Evolutionary conservation across 2,797 vertebrate species (phyloP), one percentile per base, ranked within the genome.

Genomic region (Pangasius larnaudii): DNA sequence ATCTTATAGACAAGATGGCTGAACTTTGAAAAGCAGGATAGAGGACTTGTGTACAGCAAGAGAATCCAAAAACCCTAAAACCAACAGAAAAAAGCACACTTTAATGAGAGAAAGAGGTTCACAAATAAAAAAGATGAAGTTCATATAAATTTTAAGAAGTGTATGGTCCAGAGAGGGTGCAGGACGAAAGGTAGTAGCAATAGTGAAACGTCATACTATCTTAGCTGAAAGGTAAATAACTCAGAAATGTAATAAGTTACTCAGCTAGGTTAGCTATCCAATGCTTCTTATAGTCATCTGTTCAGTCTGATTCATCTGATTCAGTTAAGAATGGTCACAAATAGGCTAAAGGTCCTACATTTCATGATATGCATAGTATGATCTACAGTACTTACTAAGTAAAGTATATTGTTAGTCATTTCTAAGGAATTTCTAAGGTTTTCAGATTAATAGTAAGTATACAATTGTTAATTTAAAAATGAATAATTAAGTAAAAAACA

Each of bases 1-100:
- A 99, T 97, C 91, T 96, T 99, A 96, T 99, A 99, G 95, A 98
- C 95, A 90, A 99, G 96, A 96, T 97, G 97, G 93, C 96, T 98
- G 95, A 97, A 97, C 95, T 97, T 97, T 92, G 97, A 97, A 90
- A 97, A 97, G 94, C 97, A 98, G 94, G 93, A 95, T 90, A 97
- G 96, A 89, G 97, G 97, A 95, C 96, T 97, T 93, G 95, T 93
- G 94, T 96, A 97, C 93, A 98, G 95, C 91, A 99, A 92, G 93
- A 98, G 94, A 92, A 97, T 92, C 91, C 93, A 96, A 89, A 96
- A 91, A 91, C 93, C 96, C 96, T 97, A 79, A 65, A 91, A 88
- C 14, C 49, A 88, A 86, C 91, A 87, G 89, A 89, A 65, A 91
- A 74, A 67, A 18, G 77, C 65, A 82, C 16, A 87, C 53, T 91